Base-by-base conservation (phyloP, 53 echinoderm and acorn worm species). In the Mesocentrotus franciscanus region DNA sequence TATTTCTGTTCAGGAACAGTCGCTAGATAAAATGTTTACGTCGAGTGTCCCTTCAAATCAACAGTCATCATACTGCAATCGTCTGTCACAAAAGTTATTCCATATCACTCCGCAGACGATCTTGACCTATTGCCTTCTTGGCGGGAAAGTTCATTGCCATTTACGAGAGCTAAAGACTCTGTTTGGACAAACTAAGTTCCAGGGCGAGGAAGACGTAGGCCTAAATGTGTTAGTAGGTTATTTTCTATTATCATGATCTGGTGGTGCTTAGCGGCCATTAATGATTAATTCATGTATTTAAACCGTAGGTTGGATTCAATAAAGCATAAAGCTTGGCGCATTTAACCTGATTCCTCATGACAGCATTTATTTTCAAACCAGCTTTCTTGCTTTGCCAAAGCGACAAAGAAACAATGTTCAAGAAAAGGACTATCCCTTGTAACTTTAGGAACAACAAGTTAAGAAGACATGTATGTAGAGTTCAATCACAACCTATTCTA, bases 131-230 rank as follows among this genome's bases (percentile, higher is more conserved):
- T 14, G 33, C 39, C 24, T 36, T 36, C 84, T 36, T 84, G 84
- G 84, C 84, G 84, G 84, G 84, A 84, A 49, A 84, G 84, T 84
- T 84, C 84, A 84, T 15, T 49, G 84, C 49, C 84, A 84, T 84
- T 78, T 84, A 34, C 1, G 34, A 36, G 35, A 79, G 79, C 14
- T 79, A 84, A 84, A 14, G 84, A 84, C 84, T 49, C 42, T 42
- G 18, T 84, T 42, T 42, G 55, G 39, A 49, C 39, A 36, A 10
- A 20, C 49, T 6, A 20, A 24, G 74, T 10, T 30, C 30, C 30
- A 74, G 74, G 74, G 30, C 30, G 32, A 30, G 29, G 74, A 30
- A 30, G 29, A 74, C 30, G 74, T 8, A 4, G 74, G 71, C 49
- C 49, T 49, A 39, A 39, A 39, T 39, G 39, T 39, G 39, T 39